These are phyloP conservation scores for Ptilorrhoa leucosticta DNA, from an alignment of 2,113 vertebrate genomes.

Conservation along the genomic window DNA sequence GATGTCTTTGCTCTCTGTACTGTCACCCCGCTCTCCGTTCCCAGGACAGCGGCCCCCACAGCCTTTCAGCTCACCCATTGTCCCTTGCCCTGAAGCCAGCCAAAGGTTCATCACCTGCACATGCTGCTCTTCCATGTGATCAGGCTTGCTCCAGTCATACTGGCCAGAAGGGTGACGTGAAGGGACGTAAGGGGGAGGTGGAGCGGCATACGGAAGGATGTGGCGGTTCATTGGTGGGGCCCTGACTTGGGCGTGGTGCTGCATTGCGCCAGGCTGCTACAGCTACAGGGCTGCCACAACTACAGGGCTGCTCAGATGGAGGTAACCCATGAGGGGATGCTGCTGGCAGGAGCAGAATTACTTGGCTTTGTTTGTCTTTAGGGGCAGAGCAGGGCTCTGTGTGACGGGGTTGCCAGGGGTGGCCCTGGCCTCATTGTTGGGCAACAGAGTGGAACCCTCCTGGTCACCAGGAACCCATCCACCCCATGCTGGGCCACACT, in stretches of 20 bases:
- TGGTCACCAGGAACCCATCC: fast-evolving
- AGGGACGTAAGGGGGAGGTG: fast-evolving
- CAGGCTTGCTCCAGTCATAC: neutral
- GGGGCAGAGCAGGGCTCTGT: neutral
- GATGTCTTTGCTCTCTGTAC: neutral
- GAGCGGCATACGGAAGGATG: fast-evolving
- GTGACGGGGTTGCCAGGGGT: neutral
- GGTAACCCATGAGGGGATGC: fast-evolving
- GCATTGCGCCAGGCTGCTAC: neutral
- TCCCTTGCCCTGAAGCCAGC: neutral
- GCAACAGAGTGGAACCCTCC: neutral
- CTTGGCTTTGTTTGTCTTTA: neutral
- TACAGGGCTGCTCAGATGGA: fast-evolving
- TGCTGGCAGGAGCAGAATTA: neutral
- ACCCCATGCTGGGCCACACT: fast-evolving
- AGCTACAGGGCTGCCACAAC: neutral
- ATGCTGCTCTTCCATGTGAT: fast-evolving
- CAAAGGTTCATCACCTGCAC: neutral
- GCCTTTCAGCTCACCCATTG: neutral
- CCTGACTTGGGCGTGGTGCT: fast-evolving
- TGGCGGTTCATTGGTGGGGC: fast-evolving
- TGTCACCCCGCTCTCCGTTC: fast-evolving
- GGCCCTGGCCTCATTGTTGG: neutral
- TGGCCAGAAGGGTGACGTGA: fast-evolving
- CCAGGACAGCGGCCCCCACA: neutral